Evolutionary conservation across 2,888 invertebrate genomes (phyloP), one percentile per base, ranked within the genome.

Genomic region (Tenodera sinensis): DNA sequence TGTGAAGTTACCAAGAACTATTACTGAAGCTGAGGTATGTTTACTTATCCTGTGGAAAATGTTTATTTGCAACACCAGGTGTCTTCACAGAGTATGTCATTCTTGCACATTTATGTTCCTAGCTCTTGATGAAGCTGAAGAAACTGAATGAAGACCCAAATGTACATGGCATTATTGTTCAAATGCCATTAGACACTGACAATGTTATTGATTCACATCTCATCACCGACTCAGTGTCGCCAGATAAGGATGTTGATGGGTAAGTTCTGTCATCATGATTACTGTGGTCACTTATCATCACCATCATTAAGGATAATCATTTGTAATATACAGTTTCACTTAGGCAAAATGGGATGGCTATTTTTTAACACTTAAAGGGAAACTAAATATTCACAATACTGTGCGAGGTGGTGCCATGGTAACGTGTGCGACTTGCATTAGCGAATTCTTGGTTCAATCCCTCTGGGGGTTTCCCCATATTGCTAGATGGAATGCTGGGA

Each of bases 231-330:
- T 94, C 97, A 8, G 98, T 99, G 7, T 95, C 96, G 0, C 97
- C 98, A 0, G 95, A 95, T 85, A 99, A 99, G 94, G 99, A 99
- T 94, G 98, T 99, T 28, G 99, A 99, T 93, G 99, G 98, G 98
- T 98, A 94, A 93, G 93, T 91, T 87, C 88, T 30, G 89, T 83
- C 86, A 82, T 25, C 34, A 89, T 15, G 3, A 34, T 47, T 83
- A 14, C 7, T 34, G 7, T 34, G 42, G 9, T 12, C 42, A 42
- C 25, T n/a, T 82, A 8, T 82, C 7, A 3, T 82, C 81, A 3
- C 12, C 85, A 25, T 54, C 7, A 34, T 20, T 7, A 9, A 71
- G 27, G 25, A 82, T 87, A 30, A 34, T 34, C 4, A 34, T 8
- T 85, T 89, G 47, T 28, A 42, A 27, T 12, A 20, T 86, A 82